Conservation (phyloP, 2,797 vertebrate genomes). For the Parambassis ranga region DNA sequence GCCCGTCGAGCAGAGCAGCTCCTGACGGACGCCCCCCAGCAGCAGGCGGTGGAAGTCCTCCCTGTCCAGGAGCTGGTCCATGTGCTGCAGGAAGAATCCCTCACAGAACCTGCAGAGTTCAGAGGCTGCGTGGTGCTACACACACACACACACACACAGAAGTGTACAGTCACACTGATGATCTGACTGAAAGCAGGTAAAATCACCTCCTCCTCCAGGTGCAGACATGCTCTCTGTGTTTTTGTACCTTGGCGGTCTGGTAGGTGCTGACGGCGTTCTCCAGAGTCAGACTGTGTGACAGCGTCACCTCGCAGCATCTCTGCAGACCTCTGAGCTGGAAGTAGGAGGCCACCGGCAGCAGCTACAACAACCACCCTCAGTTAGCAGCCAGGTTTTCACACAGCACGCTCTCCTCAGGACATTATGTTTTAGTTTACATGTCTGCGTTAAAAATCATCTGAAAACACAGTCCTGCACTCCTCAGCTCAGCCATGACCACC, state of each 20-base stretch:
- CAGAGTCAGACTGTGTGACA: constrained; percentile 83
- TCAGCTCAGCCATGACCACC: too few relatives aligned
- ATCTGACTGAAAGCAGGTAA: too few relatives aligned
- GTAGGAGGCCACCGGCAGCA: constrained; percentile 85
- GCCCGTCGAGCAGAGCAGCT: constrained; percentile 46
- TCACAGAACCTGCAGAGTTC: constrained; percentile 88
- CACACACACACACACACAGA: too few relatives aligned
- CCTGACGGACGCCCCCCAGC: constrained; percentile 78
- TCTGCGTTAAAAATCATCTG: too few relatives aligned
- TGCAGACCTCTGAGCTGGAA: constrained; percentile 89
- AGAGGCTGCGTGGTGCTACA: constrained; percentile 81
- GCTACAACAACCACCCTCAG: constrained; percentile 60
- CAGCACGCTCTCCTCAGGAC: too few relatives aligned
- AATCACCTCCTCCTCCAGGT: too few relatives aligned
- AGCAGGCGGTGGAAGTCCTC: constrained; percentile 89
- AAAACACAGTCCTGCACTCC: too few relatives aligned
- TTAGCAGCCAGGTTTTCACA: neutral
- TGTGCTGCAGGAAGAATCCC: constrained; percentile 92
- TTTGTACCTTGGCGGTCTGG: constrained; percentile 86
- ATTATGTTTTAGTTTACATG: too few relatives aligned
- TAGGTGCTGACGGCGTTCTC: constrained; percentile 85
- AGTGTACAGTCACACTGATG: too few relatives aligned
- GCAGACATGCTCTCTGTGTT: too few relatives aligned
- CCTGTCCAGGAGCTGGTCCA: constrained; percentile 85
- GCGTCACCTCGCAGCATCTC: constrained; percentile 88